Evolutionary conservation across 2,113 vertebrate species (phyloP).

Genomic region (Rynchops niger): DNA sequence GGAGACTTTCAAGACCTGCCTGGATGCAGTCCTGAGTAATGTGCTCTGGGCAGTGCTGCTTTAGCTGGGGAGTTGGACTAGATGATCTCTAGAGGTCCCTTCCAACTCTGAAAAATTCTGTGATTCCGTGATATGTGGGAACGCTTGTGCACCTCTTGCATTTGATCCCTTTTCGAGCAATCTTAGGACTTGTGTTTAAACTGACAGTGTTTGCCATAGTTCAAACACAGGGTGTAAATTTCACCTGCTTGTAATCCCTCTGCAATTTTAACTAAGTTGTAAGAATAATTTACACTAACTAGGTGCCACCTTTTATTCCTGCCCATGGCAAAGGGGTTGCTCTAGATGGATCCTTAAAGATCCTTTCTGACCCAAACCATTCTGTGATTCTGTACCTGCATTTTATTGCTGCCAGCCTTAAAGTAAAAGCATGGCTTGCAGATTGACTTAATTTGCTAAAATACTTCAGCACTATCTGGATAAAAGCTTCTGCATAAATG

Average conservation of each 20-base stretch:
- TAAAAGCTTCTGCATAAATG: not conserved
- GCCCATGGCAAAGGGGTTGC: not conserved
- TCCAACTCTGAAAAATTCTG: too few species aligned
- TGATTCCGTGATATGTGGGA: not conserved
- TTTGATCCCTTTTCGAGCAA: not conserved
- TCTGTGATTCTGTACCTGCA: not conserved
- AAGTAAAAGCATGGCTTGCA: not conserved
- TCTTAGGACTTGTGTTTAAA: not conserved
- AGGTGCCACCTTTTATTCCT: not conserved
- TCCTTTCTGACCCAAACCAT: not conserved
- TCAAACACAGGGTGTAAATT: not conserved
- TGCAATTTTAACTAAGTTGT: not conserved
- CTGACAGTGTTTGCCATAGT: not conserved
- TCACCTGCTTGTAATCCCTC: not conserved
- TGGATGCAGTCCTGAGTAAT: too few species aligned
- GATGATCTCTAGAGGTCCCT: too few species aligned
- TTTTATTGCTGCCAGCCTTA: not conserved
- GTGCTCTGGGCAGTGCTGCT: too few species aligned
- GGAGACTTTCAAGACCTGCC: too few species aligned
- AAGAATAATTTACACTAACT: not conserved
- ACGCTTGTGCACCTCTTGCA: rapidly evolving
- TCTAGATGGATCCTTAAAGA: not conserved
- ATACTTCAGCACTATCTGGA: not conserved
- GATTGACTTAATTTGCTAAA: not conserved
- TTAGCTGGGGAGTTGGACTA: too few species aligned